A percentile compares a stretch with the other conserved stretches of the same genome.
phyloP scores from a whole-genome alignment of 2,888 invertebrate species.

The Callosobruchus maculatus region DNA sequence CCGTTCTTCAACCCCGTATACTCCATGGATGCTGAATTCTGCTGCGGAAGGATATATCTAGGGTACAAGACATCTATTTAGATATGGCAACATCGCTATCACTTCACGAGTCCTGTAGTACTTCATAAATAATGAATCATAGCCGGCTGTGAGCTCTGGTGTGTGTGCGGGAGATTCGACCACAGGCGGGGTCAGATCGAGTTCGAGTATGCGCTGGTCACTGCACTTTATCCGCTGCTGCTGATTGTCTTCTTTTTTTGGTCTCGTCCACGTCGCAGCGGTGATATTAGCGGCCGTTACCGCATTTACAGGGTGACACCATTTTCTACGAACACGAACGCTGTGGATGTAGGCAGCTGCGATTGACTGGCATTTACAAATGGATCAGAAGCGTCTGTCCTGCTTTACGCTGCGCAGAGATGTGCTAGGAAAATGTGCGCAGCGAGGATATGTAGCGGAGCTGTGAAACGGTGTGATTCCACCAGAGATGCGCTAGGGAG shows the following conservation, averaged over 20 bases:
- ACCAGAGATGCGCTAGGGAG: too few relatives aligned
- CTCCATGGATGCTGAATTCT: too few relatives aligned
- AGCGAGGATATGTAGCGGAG: too few relatives aligned
- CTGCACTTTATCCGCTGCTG: constrained; percentile 20
- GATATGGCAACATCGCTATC: not conserved
- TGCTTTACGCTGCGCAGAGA: too few relatives aligned
- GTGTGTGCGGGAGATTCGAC: constrained; percentile 1
- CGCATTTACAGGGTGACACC: not conserved
- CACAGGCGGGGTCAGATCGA: constrained; percentile 15
- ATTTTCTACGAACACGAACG: too few relatives aligned
- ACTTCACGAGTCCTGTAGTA: not conserved
- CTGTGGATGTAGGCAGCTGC: too few relatives aligned
- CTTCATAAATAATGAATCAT: not conserved
- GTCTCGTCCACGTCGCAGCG: constrained; percentile 9
- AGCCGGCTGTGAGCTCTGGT: not conserved
- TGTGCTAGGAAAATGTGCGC: too few relatives aligned
- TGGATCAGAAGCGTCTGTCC: too few relatives aligned
- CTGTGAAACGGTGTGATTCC: too few relatives aligned
- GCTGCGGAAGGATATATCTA: too few relatives aligned
- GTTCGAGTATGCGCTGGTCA: constrained; percentile 20
- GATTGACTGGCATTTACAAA: too few relatives aligned
- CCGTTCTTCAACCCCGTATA: too few relatives aligned
- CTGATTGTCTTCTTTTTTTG: constrained; percentile 9
- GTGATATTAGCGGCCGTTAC: not conserved
- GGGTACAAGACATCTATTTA: not conserved